These are phyloP conservation scores for Trinectes maculatus DNA, from an alignment of 2,113 vertebrate genomes.

Conservation along the genomic window DNA sequence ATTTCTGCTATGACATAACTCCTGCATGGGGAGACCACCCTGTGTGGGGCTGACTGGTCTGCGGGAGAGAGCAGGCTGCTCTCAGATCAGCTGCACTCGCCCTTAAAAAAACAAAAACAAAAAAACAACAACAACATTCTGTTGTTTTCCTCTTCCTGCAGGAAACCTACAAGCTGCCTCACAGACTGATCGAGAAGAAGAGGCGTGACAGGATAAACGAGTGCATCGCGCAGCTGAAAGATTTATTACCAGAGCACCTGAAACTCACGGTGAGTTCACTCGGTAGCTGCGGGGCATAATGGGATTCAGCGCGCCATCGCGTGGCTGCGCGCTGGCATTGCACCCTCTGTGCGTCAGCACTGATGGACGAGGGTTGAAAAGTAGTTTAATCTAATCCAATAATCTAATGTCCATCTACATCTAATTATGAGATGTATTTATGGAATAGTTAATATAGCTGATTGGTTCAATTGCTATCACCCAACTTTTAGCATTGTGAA, in stretches of 20 bases:
- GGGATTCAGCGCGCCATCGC: slow-evolving; percentile 39
- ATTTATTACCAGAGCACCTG: slow-evolving; percentile 96
- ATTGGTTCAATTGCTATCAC: too few species aligned
- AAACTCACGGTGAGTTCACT: slow-evolving; percentile 92
- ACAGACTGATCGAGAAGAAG: slow-evolving; percentile 98
- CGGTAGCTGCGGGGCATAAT: slow-evolving; percentile 24
- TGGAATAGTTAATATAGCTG: too few species aligned
- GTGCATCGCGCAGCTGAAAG: slow-evolving; percentile 97
- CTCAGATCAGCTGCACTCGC: not conserved
- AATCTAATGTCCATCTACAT: too few species aligned
- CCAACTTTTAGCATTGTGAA: too few species aligned
- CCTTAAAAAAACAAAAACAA: not conserved
- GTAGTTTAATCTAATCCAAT: too few species aligned
- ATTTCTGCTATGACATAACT: slow-evolving; percentile 74
- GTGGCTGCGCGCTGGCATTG: slow-evolving; percentile 40
- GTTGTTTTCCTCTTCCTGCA: slow-evolving; percentile 65
- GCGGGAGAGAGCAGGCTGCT: not conserved
- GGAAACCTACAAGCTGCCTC: slow-evolving; percentile 98
- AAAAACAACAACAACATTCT: too few species aligned
- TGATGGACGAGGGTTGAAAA: not conserved
- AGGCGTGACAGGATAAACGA: slow-evolving; percentile 97
- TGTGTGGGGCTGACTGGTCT: slow-evolving; percentile 31
- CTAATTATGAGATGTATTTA: not conserved
- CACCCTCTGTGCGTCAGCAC: slow-evolving; percentile 16
- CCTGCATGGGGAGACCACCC: slow-evolving; percentile 46